These are phyloP conservation scores for Seira sanloemensis DNA, from an alignment of 2,888 invertebrate genomes.

Conservation along the genomic window DNA sequence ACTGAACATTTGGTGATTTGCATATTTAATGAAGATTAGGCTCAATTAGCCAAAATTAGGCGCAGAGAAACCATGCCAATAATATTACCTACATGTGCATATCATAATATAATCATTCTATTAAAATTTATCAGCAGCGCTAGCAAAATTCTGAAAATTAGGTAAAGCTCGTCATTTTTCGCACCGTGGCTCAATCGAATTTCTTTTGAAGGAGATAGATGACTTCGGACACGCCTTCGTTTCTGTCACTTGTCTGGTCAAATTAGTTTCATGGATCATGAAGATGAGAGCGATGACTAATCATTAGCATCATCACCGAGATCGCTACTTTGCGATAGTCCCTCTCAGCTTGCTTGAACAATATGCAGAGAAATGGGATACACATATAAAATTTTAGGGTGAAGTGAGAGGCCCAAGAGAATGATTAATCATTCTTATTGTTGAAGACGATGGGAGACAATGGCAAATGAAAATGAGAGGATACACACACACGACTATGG, in stretches of 20 bases:
- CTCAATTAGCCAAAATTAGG: not conserved
- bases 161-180: not conserved
- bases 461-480: conserved; percentile 14
- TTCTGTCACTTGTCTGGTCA: conserved; percentile 14
- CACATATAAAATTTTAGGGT: not conserved
- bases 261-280: conserved; percentile 15
- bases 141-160: not conserved
- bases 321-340: not conserved
- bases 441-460: conserved; percentile 8
- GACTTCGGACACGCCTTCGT: not conserved
- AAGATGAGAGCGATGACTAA: conserved; percentile 9
- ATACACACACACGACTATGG: not conserved
- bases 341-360: not conserved
- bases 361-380: not conserved
- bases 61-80: too few relatives aligned
- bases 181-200: not conserved
- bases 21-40: not conserved
- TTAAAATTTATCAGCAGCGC: too few relatives aligned
- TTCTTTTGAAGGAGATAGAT: conserved; percentile 10
- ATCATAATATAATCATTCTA: too few relatives aligned
- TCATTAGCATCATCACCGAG: not conserved
- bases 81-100: too few relatives aligned
- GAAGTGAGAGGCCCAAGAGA: conserved; percentile 9
- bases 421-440: conserved; percentile 18
- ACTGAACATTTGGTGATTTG: not conserved